phyloP scores from a whole-genome alignment of 2,888 invertebrate genomes.

The Poecilobothrus nobilitatus region DNA sequence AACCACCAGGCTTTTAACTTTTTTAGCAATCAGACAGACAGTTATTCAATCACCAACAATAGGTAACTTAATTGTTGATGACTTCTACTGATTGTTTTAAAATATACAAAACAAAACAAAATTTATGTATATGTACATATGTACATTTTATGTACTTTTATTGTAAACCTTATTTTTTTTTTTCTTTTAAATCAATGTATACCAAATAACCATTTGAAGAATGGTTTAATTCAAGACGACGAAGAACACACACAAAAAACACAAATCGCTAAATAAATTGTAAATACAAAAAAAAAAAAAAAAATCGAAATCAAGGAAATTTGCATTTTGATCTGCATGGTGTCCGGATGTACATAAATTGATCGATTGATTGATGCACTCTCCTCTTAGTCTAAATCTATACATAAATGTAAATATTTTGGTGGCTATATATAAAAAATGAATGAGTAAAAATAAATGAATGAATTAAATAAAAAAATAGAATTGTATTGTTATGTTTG shows the following conservation, averaged over 20 bases:
- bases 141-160: too few species aligned
- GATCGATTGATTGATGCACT: conserved; percentile 35
- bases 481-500: not conserved
- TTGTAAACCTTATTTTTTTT: too few species aligned
- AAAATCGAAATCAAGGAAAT: conserved; percentile 15
- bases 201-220: too few species aligned
- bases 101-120: not conserved
- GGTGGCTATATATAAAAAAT: too few species aligned
- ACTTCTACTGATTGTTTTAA: not conserved
- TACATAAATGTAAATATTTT: not conserved
- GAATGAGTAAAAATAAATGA: too few species aligned
- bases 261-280: not conserved
- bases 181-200: too few species aligned
- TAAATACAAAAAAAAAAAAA: not conserved
- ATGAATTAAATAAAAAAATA: not conserved
- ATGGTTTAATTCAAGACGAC: not conserved
- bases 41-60: conserved; percentile 6
- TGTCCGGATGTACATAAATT: conserved; percentile 43
- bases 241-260: not conserved
- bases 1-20: not conserved
- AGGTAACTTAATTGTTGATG: conserved; percentile 6
- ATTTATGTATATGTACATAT: too few species aligned
- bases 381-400: conserved; percentile 8
- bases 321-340: conserved; percentile 28
- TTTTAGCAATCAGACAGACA: not conserved